These are phyloP conservation scores for Aethina tumida DNA, from an alignment of 1,140 invertebrate genomes.

Conservation along the genomic window DNA sequence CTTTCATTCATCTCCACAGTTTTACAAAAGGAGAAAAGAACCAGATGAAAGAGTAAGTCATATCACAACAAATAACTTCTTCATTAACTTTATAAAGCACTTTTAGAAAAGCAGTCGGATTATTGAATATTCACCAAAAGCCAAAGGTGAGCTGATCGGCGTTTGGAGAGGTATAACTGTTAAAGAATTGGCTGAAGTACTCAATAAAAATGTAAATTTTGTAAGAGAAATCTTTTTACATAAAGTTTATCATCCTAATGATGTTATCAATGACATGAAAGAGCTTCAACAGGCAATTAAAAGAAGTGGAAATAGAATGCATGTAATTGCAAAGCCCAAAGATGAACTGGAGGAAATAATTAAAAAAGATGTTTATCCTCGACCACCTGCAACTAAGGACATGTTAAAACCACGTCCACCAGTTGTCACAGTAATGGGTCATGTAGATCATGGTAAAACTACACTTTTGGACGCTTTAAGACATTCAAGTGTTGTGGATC, in stretches of 20 bases:
- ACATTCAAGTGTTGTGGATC: constrained; percentile 73
- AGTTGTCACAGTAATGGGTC: constrained; percentile 97
- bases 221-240: constrained; percentile 30
- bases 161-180: constrained; percentile 76
- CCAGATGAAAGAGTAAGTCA: constrained; percentile 38
- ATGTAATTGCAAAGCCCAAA: constrained; percentile 27
- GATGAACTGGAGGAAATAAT: constrained; percentile 18
- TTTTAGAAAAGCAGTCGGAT: constrained; percentile 41
- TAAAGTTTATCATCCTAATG: constrained; percentile 22
- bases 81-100: no score
- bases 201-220: constrained; percentile 41
- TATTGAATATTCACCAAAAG: constrained; percentile 42
- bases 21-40: constrained; percentile 39
- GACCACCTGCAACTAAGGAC: constrained; percentile 48
- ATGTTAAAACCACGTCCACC: constrained; percentile 63
- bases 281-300: constrained; percentile 24
- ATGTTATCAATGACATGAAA: constrained; percentile 27
- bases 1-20: constrained; percentile 22
- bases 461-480: constrained; percentile 88
- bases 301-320: constrained; percentile 29
- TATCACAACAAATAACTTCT: not conserved
- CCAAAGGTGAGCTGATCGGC: constrained; percentile 42
- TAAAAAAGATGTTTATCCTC: constrained; percentile 27
- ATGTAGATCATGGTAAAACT: constrained; percentile 99
- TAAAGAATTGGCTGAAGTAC: constrained; percentile 51